Percentiles rank a stretch among this genome's conserved stretches.
phyloP scores from a whole-genome alignment of 2,888 invertebrate species.

The Endomychus coccineus region DNA sequence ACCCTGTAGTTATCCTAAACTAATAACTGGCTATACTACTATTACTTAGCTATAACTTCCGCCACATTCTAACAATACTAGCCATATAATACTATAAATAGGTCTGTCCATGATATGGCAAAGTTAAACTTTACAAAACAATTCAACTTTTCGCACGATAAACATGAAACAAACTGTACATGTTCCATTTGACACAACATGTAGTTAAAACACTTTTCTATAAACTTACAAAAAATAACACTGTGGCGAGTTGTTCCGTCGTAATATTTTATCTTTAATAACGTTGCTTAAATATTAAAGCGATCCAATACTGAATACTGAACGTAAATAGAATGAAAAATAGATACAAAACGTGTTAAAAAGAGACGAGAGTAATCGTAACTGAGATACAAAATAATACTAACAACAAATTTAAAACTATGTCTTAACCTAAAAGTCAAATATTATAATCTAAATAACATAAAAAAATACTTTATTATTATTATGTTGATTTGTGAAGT shows the following conservation, averaged over 20 bases:
- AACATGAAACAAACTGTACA: conserved; percentile 13
- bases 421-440: conserved; percentile 6
- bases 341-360: conserved; percentile 1
- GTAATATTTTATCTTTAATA: conserved; percentile 19
- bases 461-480: conserved; percentile 24
- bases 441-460: conserved; percentile 11
- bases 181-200: conserved; percentile 14
- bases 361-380: not conserved
- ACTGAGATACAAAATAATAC: conserved; percentile 7
- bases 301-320: conserved; percentile 40
- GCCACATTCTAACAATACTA: conserved; percentile 41
- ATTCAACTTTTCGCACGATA: no score
- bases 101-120: conserved; percentile 12
- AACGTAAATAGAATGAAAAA: conserved; percentile 4
- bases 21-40: conserved; percentile 39
- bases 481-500: conserved; percentile 29
- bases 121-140: no score
- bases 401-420: conserved; percentile 10
- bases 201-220: conserved; percentile 26
- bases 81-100: conserved; percentile 33
- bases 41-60: conserved; percentile 33
- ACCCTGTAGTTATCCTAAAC: conserved; percentile 45
- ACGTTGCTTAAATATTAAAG: conserved; percentile 36
- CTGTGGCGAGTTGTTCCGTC: conserved; percentile 29
- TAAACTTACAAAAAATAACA: conserved; percentile 43